These are phyloP conservation scores for Microctenopoma stevenorrisi DNA, from an alignment of 2,797 vertebrate species.

Conservation along the genomic window DNA sequence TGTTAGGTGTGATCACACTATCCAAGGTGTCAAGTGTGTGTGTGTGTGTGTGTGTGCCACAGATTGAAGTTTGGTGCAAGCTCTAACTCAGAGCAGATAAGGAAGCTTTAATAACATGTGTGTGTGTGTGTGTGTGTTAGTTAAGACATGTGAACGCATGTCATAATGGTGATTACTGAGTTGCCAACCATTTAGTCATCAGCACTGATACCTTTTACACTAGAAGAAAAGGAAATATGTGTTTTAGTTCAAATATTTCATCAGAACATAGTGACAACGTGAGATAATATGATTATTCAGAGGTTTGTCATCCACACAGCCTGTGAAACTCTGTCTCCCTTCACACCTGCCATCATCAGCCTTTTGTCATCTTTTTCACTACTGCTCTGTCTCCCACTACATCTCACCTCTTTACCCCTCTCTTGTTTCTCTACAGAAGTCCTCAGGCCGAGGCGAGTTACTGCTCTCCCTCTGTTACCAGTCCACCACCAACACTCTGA, in stretches of 20 bases:
- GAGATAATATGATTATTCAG: no score
- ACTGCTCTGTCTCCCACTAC: neutral
- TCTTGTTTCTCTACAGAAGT: constrained; percentile 84
- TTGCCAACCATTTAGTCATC: constrained; percentile 5
- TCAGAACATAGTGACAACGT: neutral
- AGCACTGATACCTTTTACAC: constrained; percentile 2
- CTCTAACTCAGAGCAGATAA: neutral
- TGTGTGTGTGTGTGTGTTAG: neutral
- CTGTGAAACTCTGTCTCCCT: neutral
- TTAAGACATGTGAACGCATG: constrained; percentile 22
- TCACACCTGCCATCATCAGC: constrained; percentile 1
- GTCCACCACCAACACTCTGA: constrained; percentile 96
- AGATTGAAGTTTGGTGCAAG: neutral
- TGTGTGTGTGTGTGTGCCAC: neutral
- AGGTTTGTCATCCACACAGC: no score
- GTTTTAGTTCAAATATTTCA: neutral
- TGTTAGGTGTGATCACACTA: constrained; percentile 46
- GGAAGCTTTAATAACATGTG: no score
- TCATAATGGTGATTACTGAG: constrained; percentile 9
- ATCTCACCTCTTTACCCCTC: neutral
- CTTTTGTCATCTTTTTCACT: constrained; percentile 1
- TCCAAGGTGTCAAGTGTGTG: constrained; percentile 4
- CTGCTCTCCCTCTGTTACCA: constrained; percentile 98
- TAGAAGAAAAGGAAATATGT: no score
- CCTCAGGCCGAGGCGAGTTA: constrained; percentile 91